Evolutionary conservation across 2,888 invertebrate species (phyloP), one percentile per base, ranked within the genome.

Genomic region (Hemaris fuciformis): DNA sequence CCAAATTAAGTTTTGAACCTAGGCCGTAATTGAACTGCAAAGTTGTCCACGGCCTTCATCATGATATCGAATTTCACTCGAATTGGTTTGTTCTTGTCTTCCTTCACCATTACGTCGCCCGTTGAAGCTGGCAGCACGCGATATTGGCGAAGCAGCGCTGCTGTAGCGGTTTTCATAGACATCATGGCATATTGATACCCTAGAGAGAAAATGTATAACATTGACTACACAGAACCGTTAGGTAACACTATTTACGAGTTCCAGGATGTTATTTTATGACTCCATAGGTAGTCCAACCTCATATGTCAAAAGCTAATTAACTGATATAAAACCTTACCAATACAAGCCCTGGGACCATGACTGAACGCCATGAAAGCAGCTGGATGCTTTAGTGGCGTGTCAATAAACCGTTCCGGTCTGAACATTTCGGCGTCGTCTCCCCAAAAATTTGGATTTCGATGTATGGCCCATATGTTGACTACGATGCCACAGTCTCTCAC

Each of bases 401-500:
- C 70, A 1, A 84, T 57, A 64, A 86, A 88, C 22, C 88, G 68
- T 18, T 86, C 84, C 0, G 87, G 87, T n/a, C 74, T 69, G 70
- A 81, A 88, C 41, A 69, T 46, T 34, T 83, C 81, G 0, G 80
- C 81, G 34, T 86, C 82, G 0, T 70, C 62, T 0, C 87, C 86
- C 87, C 87, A 88, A 67, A 82, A 81, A 1, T 62, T 64, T 0
- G 82, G 80, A 67, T 87, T 81, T 22, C 85, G 81, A 46, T 86
- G 83, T 0, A 79, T 61, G 0, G 78, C 80, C 79, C 80, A 83
- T 23, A 81, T 74, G 64, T 75, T 73, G 1, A 83, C 61, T 0
- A 80, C 3, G 0, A 77, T 56, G 0, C 75, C 73, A 7, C 73
- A 71, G 3, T 69, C 76, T 45, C 70, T 64, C 0, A 72, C 67